Evolutionary conservation across 2,113 vertebrate species (phyloP).

Genomic region (Ptilonorhynchus violaceus): DNA sequence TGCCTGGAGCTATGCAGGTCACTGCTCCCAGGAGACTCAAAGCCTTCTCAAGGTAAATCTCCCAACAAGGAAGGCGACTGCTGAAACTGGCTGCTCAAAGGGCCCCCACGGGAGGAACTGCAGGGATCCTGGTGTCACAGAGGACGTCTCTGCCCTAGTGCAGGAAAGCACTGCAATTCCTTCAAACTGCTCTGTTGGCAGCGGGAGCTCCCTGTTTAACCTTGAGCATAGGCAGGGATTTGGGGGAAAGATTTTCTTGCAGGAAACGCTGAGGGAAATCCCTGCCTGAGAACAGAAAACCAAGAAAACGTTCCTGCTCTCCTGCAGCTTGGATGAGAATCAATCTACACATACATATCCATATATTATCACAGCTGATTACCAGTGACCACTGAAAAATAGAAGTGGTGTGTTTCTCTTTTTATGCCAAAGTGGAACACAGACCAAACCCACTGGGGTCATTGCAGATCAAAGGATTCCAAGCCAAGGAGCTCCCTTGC

Average conservation of each 20-base stretch:
- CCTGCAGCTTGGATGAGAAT: neutral
- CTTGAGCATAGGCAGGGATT: neutral
- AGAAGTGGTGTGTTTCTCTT: neutral
- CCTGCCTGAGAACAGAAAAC: neutral
- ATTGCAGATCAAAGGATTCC: neutral
- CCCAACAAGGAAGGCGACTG: neutral
- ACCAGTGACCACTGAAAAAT: neutral
- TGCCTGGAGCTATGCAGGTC: slow-evolving; percentile 12
- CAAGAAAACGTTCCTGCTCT: neutral
- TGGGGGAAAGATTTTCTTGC: neutral
- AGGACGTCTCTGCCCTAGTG: neutral
- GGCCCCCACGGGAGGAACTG: neutral
- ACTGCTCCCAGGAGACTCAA: neutral
- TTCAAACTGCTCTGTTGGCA: neutral
- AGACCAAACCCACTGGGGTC: neutral
- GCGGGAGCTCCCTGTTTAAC: neutral
- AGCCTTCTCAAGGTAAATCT: neutral
- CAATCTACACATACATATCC: neutral
- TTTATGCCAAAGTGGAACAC: neutral
- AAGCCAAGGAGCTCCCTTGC: neutral
- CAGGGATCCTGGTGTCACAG: neutral
- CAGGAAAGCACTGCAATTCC: neutral
- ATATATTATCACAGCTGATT: neutral
- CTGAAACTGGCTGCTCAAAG: neutral
- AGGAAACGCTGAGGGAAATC: neutral